Evolutionary conservation across 2,888 invertebrate genomes (phyloP), one percentile per base, ranked within the genome.

Genomic region (Phaonia tiefii): DNA sequence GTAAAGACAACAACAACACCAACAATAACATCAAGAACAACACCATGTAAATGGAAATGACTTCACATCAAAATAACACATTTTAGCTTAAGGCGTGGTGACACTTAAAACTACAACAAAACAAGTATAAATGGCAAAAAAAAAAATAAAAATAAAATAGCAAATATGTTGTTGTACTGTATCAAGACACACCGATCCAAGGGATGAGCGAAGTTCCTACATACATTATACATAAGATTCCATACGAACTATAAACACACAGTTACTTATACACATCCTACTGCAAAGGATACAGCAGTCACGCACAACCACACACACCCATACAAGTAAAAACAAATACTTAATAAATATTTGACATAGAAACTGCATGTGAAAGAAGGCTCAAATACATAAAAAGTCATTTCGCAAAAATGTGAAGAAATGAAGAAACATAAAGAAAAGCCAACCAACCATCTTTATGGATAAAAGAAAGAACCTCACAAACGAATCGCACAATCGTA

Each of bases 91-190:
- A 75, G 81, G 78, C 78, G 72, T 81, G 81, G 75, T 81, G 78
- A 78, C 81, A 81, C 81, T 80, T 80, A 77, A 80, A 77, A 70
- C 69, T 75, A 79, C 69, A 58, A n/a, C n/a, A 63, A 20, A 76
- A 37, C 25, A 54, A 60, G 10, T 54, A 25, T 54, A 77, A 76
- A 70, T 63, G n/a, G 1, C 56, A 56, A 56, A 65, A 65, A 66
- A 67, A 25, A 66, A 17, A 44, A 44, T 15, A 56, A 25, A 80
- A 76, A 80, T 69, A 73, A 72, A 20, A 42, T 51, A 65, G 66
- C 11, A 70, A 60, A 44, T 25, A n/a, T 10, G 31, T 42, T 56
- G n/a, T 5, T 13, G n/a, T n/a, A 11, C 71, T 67, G 60, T 37
- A 56, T 17, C 39, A 60, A 22, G 11, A 10, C 42, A 13, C 15